Conservation (phyloP, 2,113 vertebrate genomes). For the Lepidothrix coronata region DNA sequence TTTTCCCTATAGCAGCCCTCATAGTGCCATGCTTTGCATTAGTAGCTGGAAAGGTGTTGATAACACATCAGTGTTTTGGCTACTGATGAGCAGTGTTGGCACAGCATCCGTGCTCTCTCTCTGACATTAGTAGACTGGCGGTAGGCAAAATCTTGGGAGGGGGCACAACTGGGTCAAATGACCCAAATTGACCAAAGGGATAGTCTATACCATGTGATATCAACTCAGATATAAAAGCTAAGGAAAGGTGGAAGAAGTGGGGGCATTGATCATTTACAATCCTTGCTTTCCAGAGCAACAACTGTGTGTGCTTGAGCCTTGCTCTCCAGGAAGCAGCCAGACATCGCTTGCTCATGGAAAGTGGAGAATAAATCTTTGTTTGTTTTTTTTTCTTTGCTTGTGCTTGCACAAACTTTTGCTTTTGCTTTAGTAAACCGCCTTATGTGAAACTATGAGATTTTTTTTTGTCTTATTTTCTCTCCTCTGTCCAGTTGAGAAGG, state of each 20-base stretch:
- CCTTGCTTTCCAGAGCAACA: neutral
- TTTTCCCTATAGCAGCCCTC: neutral
- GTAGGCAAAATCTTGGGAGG: neutral
- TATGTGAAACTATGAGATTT: fast-evolving
- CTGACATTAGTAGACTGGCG: neutral
- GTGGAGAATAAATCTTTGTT: neutral
- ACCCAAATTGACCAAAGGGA: neutral
- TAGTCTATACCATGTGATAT: neutral
- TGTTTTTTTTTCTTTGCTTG: neutral
- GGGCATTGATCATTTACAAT: neutral
- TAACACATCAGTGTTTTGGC: neutral
- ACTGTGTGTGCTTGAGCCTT: neutral
- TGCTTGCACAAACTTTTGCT: neutral
- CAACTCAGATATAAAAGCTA: neutral
- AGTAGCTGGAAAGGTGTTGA: neutral
- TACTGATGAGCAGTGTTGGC: neutral
- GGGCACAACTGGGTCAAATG: neutral
- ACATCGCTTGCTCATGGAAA: neutral
- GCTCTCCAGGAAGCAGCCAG: neutral
- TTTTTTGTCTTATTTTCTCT: neutral
- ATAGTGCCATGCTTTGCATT: neutral
- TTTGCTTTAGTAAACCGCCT: neutral
- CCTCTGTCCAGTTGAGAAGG: neutral
- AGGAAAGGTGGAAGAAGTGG: neutral
- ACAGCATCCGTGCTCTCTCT: fast-evolving